Evolutionary conservation across 2,113 vertebrate genomes (phyloP).

Genomic region (Riparia riparia): DNA sequence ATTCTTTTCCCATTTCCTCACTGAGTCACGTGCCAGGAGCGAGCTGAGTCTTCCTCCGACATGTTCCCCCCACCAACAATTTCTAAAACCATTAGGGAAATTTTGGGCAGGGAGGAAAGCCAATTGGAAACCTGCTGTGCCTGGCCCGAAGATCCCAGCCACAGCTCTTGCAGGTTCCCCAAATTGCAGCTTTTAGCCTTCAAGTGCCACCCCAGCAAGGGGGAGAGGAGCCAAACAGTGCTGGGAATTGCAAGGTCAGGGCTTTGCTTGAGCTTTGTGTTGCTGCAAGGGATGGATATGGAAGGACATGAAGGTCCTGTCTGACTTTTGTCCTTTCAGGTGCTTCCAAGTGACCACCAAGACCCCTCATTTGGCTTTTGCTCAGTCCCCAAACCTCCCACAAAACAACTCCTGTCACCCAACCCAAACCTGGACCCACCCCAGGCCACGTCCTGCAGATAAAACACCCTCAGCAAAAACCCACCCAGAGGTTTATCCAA

Average conservation of each 20-base stretch:
- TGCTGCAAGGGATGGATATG: neutral
- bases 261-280: neutral
- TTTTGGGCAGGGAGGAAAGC: neutral
- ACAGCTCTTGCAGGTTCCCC: slow-evolving; percentile 11
- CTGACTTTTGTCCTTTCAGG: neutral
- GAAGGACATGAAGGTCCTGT: neutral
- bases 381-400: neutral
- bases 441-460: fast-evolving
- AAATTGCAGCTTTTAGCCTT: neutral
- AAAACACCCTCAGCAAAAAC: neutral
- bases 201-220: neutral
- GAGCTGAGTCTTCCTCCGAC: slow-evolving; percentile 35
- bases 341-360: neutral
- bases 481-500: neutral
- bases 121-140: neutral
- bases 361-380: neutral
- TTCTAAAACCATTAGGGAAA: neutral
- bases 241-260: neutral
- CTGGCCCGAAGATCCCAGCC: neutral
- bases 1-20: slow-evolving; percentile 81
- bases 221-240: neutral
- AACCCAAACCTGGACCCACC: neutral
- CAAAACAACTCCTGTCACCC: neutral
- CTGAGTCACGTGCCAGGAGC: slow-evolving; percentile 60
- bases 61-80: neutral